Percentiles rank a stretch among this genome's conserved stretches.
These are phyloP conservation scores for Brachypodius melanocephalos DNA, from an alignment of 2,113 vertebrate species.

Conservation along the genomic window DNA sequence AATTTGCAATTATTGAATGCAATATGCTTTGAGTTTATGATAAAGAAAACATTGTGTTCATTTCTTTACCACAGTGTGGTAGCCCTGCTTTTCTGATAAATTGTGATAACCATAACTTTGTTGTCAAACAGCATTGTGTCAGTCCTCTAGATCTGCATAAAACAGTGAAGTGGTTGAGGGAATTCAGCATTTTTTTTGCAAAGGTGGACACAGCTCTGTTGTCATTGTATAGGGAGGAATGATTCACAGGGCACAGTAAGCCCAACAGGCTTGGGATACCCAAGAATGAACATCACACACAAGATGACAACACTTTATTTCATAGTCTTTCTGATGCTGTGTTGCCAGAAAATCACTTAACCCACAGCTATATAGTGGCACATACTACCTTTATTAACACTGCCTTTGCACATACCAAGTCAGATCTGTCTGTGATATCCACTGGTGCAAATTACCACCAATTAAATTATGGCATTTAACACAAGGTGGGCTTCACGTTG, in stretches of 20 bases:
- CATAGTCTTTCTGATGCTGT: background rate
- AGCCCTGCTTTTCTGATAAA: background rate
- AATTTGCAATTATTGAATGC: background rate
- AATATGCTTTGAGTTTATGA: background rate
- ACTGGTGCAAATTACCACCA: background rate
- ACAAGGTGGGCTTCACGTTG: background rate
- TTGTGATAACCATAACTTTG: background rate
- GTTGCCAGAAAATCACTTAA: background rate
- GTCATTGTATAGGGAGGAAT: background rate
- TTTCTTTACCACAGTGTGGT: background rate
- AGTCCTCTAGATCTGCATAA: background rate
- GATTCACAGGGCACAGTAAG: fast-evolving
- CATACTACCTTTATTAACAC: background rate
- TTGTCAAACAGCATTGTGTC: background rate
- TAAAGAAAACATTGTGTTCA: background rate
- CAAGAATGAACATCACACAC: background rate
- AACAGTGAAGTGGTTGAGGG: background rate
- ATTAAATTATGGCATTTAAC: background rate
- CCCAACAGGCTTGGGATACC: background rate
- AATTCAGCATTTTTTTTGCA: background rate
- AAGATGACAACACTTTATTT: background rate
- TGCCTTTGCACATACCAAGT: background rate
- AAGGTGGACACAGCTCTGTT: background rate
- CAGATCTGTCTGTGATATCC: background rate
- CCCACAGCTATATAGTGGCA: background rate